Percentiles rank a stretch among this genome's conserved stretches.
Conservation (phyloP, 2,113 vertebrate genomes). For the Deroptyus accipitrinus region DNA sequence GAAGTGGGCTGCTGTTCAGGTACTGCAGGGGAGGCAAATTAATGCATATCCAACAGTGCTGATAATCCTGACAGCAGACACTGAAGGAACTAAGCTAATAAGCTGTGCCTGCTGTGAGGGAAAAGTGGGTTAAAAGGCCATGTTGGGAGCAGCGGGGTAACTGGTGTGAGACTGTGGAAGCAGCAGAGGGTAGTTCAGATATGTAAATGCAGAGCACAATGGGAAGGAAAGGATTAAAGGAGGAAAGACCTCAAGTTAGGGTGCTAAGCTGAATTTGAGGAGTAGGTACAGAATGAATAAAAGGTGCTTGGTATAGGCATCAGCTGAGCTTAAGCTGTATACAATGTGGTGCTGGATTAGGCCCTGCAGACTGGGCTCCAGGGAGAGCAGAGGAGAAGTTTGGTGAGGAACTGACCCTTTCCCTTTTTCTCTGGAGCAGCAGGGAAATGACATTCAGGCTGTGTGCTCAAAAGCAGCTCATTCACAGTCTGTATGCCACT, state of each 20-base stretch:
- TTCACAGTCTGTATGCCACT: not conserved
- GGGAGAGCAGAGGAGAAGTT: not conserved
- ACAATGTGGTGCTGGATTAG: not conserved
- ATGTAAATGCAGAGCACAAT: rapidly evolving
- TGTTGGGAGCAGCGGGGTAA: rapidly evolving
- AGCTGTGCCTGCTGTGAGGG: not conserved
- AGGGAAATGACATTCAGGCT: not conserved
- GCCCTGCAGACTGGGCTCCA: not conserved
- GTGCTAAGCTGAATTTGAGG: not conserved
- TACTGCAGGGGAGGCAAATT: not conserved
- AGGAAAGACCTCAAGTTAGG: not conserved
- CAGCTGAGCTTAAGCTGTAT: not conserved
- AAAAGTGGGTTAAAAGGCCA: not conserved
- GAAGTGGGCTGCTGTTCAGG: not conserved
- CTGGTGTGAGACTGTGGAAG: not conserved
- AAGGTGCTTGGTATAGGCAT: not conserved
- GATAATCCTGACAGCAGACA: not conserved
- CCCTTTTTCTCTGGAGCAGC: not conserved
- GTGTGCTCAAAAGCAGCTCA: not conserved
- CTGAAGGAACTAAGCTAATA: not conserved
- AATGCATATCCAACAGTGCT: not conserved
- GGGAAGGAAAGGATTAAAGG: not conserved
- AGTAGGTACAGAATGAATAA: not conserved
- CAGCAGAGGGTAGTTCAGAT: not conserved
- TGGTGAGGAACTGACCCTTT: not conserved